A percentile compares a stretch with the other conserved stretches of the same genome.
phyloP scores from a whole-genome alignment of 2,888 invertebrate species.

The Germaria angustata region DNA sequence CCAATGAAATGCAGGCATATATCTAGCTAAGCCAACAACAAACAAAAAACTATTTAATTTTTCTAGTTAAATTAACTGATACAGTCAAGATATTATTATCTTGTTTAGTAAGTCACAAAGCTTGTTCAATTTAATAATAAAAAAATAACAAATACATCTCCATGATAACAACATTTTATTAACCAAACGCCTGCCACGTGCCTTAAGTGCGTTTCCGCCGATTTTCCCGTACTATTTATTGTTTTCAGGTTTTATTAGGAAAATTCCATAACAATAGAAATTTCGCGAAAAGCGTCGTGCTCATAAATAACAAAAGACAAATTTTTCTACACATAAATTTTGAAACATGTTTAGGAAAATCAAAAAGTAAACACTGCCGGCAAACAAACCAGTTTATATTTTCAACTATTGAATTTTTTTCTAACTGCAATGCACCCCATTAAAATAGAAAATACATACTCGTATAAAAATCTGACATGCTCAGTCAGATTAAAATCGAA shows the following conservation, averaged over 20 bases:
- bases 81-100: too few relatives aligned
- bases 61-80: too few relatives aligned
- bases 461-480: constrained; percentile 48
- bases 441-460: constrained; percentile 7
- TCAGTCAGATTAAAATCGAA: constrained; percentile 59
- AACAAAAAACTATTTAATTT: too few relatives aligned
- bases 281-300: constrained; percentile 60
- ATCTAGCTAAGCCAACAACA: too few relatives aligned
- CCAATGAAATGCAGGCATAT: too few relatives aligned
- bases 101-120: neutral
- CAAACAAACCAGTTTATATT: constrained; percentile 39
- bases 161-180: constrained; percentile 11
- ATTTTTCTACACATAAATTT: constrained; percentile 45
- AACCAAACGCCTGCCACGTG: constrained; percentile 68
- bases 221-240: constrained; percentile 54
- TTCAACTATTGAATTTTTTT: neutral
- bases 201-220: constrained; percentile 65
- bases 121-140: neutral
- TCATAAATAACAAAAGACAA: constrained; percentile 55
- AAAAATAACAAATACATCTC: constrained; percentile 1
- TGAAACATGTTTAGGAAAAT: constrained; percentile 25
- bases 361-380: constrained; percentile 36
- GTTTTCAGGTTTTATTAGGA: constrained; percentile 40
- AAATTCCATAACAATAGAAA: constrained; percentile 67
- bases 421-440: constrained; percentile 55